Evolutionary conservation across 2,888 invertebrate species (phyloP).

Genomic region (Acanthococcus lagerstroemiae): DNA sequence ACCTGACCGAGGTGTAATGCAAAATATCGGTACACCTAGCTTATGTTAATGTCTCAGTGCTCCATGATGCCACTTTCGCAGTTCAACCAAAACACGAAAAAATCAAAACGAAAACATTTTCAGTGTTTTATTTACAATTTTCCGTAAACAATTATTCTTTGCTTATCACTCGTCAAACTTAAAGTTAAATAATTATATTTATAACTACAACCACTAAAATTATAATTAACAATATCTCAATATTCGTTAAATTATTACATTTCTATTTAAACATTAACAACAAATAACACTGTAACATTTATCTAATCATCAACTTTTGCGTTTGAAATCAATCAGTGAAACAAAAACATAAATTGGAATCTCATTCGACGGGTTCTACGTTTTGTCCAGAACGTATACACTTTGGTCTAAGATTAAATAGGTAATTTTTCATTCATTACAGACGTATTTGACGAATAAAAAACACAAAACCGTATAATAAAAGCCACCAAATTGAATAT

Average conservation of each 20-base stretch:
- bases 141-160: slow-evolving; percentile 7
- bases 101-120: not conserved
- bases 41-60: no score
- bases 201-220: slow-evolving; percentile 5
- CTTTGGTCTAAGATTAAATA: not conserved
- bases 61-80: not conserved
- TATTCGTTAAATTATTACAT: no score
- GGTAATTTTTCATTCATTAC: no score
- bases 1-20: no score
- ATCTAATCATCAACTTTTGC: not conserved
- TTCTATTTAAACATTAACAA: not conserved
- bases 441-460: not conserved
- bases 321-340: not conserved
- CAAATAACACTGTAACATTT: not conserved
- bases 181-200: slow-evolving; percentile 1
- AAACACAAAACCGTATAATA: not conserved
- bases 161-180: slow-evolving; percentile 2
- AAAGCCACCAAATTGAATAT: not conserved
- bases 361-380: no score
- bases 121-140: slow-evolving; percentile 1
- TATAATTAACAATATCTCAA: slow-evolving; percentile 1
- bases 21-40: no score
- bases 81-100: not conserved
- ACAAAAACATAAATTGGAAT: no score
- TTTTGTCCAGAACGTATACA: no score